A percentile compares a stretch with the other conserved stretches of the same genome.
phyloP scores from a whole-genome alignment of 1,140 invertebrate species.

The Pollicipes pollicipes region DNA sequence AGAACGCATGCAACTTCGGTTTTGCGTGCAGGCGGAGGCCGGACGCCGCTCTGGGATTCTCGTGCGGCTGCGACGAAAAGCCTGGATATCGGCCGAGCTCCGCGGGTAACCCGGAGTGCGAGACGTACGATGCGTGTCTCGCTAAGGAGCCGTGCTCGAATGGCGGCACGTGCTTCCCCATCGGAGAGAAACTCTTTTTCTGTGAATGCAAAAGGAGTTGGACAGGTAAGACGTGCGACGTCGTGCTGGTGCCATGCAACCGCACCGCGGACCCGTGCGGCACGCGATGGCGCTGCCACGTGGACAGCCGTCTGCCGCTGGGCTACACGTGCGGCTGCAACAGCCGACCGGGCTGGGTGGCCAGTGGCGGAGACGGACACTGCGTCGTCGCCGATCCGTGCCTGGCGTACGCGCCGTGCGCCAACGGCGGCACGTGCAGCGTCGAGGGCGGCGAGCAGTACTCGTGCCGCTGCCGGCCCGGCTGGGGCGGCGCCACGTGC shows the following conservation, averaged over 20 bases:
- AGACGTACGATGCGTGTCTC: background rate
- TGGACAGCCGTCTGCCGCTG: background rate
- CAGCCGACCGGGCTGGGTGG: background rate
- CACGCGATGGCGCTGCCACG: background rate
- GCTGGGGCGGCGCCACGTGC: conserved; percentile 1
- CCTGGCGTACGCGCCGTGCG: conserved; percentile 40
- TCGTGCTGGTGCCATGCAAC: background rate
- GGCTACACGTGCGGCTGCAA: background rate
- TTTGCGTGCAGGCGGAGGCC: background rate
- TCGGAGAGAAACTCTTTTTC: background rate
- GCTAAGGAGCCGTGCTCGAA: conserved; percentile 28
- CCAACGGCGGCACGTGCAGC: conserved; percentile 19
- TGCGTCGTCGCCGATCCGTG: background rate
- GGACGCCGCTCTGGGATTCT: background rate
- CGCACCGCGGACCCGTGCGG: background rate
- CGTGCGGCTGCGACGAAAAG: background rate
- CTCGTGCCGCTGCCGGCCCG: background rate
- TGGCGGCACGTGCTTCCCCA: conserved; percentile 29
- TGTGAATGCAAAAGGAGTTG: background rate
- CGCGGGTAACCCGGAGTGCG: background rate
- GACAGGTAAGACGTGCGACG: background rate
- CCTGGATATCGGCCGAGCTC: background rate
- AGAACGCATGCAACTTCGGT: background rate
- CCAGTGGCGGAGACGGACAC: background rate
- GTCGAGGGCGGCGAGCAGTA: background rate